Evolutionary conservation across 2,888 invertebrate genomes (phyloP), one percentile per base, ranked within the genome.

Genomic region (Stomorhina lunata): DNA sequence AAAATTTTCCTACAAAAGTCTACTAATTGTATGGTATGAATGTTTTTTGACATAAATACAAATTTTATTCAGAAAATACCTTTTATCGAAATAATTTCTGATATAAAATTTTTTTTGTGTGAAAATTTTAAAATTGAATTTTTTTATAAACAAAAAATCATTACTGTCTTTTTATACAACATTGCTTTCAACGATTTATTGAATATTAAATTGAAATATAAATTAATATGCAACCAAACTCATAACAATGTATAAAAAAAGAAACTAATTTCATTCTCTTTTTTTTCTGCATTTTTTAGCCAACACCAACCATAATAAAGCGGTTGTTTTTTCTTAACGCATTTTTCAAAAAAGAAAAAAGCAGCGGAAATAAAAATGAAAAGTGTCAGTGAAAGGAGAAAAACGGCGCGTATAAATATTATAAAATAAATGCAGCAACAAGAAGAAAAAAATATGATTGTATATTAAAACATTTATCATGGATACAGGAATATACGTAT

Each of bases 341-440:
- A 73, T 69, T 81, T 69, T 57, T 78, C n/a, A 57, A 20, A 43
- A 80, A 43, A 80, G 50, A 29, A 80, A 43, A 80, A 57, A 29
- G 27, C 32, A 55, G 29, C 68, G 81, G 68, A 77, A 78, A 43
- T 40, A 45, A 59, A 71, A 78, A 57, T 45, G 50, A 65, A 79
- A 82, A 75, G 40, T 59, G 75, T 65, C 81, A 79, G 59, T 29
- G 57, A 32, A 61, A 20, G 76, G 12, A 71, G 65, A 76, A 66
- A 57, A 17, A n/a, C 29, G 10, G 9, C 9, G 9, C 48, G 29
- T 10, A 57, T 17, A 45, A 63, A 20, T 27, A 20, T 15, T 32
- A 65, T 27, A 17, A n/a, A 71, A 59, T 55, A 59, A 37, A 61
- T 20, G 9, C 15, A 55, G 32, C 34, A 22, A 40, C 12, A 72